Evolutionary conservation across 2,888 invertebrate genomes (phyloP).

Genomic region (Gasteruption jaculator): DNA sequence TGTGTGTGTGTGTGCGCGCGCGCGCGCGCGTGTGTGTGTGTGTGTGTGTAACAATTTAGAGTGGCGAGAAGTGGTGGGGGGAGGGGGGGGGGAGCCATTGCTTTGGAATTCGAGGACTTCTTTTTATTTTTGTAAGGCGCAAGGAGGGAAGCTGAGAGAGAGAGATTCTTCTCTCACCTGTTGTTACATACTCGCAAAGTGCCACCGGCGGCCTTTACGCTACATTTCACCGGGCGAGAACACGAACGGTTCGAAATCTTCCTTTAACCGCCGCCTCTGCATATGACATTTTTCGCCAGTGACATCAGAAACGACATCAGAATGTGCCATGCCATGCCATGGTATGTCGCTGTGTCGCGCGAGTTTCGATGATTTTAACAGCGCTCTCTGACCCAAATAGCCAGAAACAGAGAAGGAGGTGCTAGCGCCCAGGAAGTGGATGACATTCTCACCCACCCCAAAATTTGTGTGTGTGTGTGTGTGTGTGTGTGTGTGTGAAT

Average conservation of each 20-base stretch:
- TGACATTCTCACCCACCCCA: no score
- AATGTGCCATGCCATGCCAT: no score
- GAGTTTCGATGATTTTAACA: slow-evolving; percentile 16
- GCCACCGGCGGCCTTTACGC: slow-evolving; percentile 27
- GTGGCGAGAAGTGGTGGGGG: slow-evolving; percentile 17
- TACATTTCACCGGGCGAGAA: slow-evolving; percentile 29
- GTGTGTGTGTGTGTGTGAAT: no score
- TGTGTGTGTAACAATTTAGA: no score
- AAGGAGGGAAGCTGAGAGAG: slow-evolving; percentile 32
- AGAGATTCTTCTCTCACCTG: slow-evolving; percentile 42
- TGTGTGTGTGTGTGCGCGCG: slow-evolving; percentile 21
- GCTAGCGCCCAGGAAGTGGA: no score
- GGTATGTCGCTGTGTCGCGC: slow-evolving; percentile 20
- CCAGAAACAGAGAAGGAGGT: no score
- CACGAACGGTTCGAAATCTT: neutral
- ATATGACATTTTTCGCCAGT: slow-evolving; percentile 26
- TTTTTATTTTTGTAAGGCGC: slow-evolving; percentile 44
- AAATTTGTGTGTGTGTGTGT: no score
- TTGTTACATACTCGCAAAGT: slow-evolving; percentile 32
- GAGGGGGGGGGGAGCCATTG: slow-evolving; percentile 38
- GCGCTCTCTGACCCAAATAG: no score
- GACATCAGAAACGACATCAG: no score
- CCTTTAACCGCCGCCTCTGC: slow-evolving; percentile 26
- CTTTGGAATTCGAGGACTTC: slow-evolving; percentile 45
- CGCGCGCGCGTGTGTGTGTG: slow-evolving; percentile 19